Evolutionary conservation across 2,797 vertebrate genomes (phyloP).

Genomic region (Paguma larvata): DNA sequence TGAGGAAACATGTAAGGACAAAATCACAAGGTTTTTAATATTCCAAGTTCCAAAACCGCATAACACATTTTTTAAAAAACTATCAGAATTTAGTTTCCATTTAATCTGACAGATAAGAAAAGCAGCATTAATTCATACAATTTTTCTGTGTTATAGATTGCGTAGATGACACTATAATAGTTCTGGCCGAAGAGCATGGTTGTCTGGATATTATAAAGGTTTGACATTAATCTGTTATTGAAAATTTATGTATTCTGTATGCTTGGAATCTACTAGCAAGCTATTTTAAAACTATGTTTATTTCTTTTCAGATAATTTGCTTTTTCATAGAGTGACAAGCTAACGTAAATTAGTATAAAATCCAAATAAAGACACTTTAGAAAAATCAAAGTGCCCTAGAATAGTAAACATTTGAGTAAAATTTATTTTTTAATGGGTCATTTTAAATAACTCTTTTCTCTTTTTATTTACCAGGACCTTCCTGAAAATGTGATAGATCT

Average conservation of each 20-base stretch:
- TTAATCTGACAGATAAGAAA: neutral
- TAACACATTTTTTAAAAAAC: neutral
- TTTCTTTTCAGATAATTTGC: neutral
- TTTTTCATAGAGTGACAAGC: neutral
- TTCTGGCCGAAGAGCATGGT: constrained; percentile 97
- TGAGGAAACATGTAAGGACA: neutral
- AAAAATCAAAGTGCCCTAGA: neutral
- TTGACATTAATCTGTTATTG: constrained; percentile 74
- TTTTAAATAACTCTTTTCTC: constrained; percentile 45
- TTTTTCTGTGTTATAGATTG: constrained; percentile 90
- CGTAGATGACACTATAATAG: constrained; percentile 96
- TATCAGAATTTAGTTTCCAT: neutral
- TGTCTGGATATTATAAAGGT: constrained; percentile 96
- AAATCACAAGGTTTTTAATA: neutral
- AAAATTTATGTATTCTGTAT: constrained; percentile 9
- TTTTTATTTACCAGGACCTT: constrained; percentile 89
- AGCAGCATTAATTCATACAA: neutral
- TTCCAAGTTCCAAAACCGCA: neutral
- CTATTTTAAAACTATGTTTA: constrained; percentile 37
- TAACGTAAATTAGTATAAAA: neutral
- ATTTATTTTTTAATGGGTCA: neutral
- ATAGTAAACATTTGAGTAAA: constrained; percentile 32
- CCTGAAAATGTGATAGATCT: constrained; percentile 92
- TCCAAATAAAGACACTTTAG: neutral
- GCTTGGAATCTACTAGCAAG: neutral